Evolutionary conservation across 2,888 invertebrate species (phyloP), one percentile per base, ranked within the genome.

Genomic region (Pseudeuparius sepicola): DNA sequence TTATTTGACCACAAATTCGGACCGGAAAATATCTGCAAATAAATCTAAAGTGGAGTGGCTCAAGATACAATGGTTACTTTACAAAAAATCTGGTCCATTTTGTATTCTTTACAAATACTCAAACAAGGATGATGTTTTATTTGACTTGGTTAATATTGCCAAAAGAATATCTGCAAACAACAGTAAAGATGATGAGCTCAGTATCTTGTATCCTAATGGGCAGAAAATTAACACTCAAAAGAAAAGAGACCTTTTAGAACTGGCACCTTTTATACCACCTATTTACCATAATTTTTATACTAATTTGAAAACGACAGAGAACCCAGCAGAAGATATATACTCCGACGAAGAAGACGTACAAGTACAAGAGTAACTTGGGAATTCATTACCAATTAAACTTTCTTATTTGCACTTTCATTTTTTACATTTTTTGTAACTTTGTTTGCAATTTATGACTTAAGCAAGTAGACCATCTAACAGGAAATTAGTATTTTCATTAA

Each of bases 11-110:
- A 11, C 15, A 24, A 32, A 20, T 32, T 14, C 31, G 10, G 25
- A 32, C 14, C 25, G 14, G 12, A 24, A 32, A 32, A 23, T 32
- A 14, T 26, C 25, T 9, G 26, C 16, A 34, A 34, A 24, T 34
- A 34, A 34, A 30, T 30, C n/a, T n/a, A n/a, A 30, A 30, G 11
- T 18, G 10, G 18, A 30, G 30, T 30, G 17, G 30, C 10, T 30
- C 2, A 30, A 30, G 10, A 30, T 30, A n/a, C 30, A 30, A 14
- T 30, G 30, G 30, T 23, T 17, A 18, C 30, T 30, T 30, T 30
- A 30, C 5, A 30, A 30, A 30, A 30, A 30, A 18, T 30, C 30
- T 5, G n/a, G 18, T 3, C 29, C 29, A 15, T 29, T 30, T 30
- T 30, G 11, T 4, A 30, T 30, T 2, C 14, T n/a, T 30, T 18